These are phyloP conservation scores for Callithrix jacchus DNA, from an alignment of 2,113 vertebrate genomes.

Conservation along the genomic window DNA sequence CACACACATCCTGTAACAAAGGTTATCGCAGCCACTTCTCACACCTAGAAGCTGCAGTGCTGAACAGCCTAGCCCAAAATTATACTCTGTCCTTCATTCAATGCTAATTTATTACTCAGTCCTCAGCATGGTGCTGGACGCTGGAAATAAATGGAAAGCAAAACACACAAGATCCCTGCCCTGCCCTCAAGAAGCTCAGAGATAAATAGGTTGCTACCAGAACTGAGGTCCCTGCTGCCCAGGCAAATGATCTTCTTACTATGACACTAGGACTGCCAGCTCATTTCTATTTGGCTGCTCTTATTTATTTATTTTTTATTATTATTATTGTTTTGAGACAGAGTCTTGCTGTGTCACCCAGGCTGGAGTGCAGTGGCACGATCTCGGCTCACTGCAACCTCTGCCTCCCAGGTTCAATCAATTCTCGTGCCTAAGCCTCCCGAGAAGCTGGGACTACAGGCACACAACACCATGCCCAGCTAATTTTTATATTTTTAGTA, in stretches of 20 bases:
- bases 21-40: background rate
- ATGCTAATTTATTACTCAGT: too few relatives aligned
- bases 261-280: background rate
- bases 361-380: too few relatives aligned
- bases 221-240: background rate
- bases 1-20: too few relatives aligned
- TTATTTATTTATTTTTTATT: too few relatives aligned
- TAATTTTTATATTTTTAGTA: too few relatives aligned
- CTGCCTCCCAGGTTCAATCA: too few relatives aligned
- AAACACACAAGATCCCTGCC: background rate
- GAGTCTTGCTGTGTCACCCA: too few relatives aligned
- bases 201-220: background rate
- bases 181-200: background rate
- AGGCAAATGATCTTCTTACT: background rate
- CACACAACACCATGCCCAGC: too few relatives aligned
- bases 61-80: background rate
- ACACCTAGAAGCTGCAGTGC: background rate
- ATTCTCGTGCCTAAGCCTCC: too few relatives aligned
- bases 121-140: background rate
- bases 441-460: too few relatives aligned
- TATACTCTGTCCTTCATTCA: fast-evolving
- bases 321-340: too few relatives aligned
- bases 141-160: background rate
- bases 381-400: too few relatives aligned
- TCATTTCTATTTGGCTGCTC: background rate